Percentiles rank a stretch among this genome's conserved stretches.
phyloP scores from a whole-genome alignment of 1,140 invertebrate species.

The Drosophila aff. region DNA sequence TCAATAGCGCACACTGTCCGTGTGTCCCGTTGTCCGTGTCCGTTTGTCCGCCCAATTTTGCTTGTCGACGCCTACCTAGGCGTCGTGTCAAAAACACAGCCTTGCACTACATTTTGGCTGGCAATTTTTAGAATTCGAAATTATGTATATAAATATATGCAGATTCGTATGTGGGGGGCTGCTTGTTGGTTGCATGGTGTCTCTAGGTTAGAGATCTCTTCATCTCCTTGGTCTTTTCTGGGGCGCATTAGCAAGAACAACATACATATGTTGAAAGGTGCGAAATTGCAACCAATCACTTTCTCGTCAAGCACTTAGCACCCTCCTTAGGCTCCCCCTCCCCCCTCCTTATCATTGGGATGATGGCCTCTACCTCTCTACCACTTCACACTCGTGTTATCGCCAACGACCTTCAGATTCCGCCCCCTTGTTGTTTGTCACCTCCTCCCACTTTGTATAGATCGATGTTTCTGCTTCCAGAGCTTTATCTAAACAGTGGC shows the following conservation, averaged over 20 bases:
- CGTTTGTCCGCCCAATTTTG: slow-evolving; percentile 5
- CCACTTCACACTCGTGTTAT: slow-evolving; percentile 8
- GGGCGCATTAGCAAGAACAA: not conserved
- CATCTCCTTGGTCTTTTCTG: slow-evolving; percentile 17
- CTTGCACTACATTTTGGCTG: slow-evolving; percentile 69
- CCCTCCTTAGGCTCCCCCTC: not conserved
- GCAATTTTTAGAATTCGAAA: slow-evolving; percentile 76
- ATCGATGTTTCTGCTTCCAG: slow-evolving; percentile 30
- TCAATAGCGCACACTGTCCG: slow-evolving; percentile 49
- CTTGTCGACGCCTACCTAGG: slow-evolving; percentile 34
- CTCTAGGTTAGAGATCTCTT: slow-evolving; percentile 39
- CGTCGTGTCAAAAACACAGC: slow-evolving; percentile 77
- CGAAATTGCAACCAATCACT: slow-evolving; percentile 11
- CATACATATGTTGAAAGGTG: slow-evolving; percentile 8
- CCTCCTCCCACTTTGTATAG: slow-evolving; percentile 15
- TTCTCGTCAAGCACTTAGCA: slow-evolving; percentile 11
- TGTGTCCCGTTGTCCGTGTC: slow-evolving; percentile 4
- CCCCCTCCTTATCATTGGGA: not conserved
- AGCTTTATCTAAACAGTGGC: slow-evolving; percentile 48
- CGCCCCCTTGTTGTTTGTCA: not conserved
- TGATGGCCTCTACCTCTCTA: slow-evolving; percentile 1
- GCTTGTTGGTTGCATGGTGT: slow-evolving; percentile 11
- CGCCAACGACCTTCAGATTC: slow-evolving; percentile 29
- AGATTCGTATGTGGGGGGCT: not conserved
- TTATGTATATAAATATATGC: slow-evolving; percentile 52